These are phyloP conservation scores for Aporophyla lueneburgensis DNA, from an alignment of 2,888 invertebrate species.

Conservation along the genomic window DNA sequence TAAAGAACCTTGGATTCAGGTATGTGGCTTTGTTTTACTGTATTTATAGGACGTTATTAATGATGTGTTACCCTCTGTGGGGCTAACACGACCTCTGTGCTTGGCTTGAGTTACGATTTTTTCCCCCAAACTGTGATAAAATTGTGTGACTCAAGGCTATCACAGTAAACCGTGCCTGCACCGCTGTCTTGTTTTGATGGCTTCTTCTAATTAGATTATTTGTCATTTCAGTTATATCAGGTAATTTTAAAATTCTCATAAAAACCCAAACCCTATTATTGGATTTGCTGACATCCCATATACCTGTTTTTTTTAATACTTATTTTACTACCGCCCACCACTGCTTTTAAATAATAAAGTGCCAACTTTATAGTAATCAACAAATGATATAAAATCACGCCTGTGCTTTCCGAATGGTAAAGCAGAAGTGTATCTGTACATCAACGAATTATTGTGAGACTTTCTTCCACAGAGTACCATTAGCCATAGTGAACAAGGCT, in stretches of 20 bases:
- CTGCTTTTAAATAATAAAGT: not conserved
- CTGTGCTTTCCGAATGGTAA: not conserved
- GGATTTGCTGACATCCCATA: not conserved
- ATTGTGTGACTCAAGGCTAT: too few relatives aligned
- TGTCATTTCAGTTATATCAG: slow-evolving; percentile 33
- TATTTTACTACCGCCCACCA: not conserved
- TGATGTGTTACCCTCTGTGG: not conserved
- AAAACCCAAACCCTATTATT: not conserved
- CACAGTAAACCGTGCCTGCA: too few relatives aligned
- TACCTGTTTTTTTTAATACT: not conserved
- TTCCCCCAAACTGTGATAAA: too few relatives aligned
- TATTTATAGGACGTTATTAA: not conserved
- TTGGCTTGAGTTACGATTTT: too few relatives aligned
- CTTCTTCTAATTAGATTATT: not conserved
- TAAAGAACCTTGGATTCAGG: slow-evolving; percentile 98
- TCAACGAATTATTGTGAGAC: not conserved
- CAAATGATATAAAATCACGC: not conserved
- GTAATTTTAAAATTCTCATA: slow-evolving; percentile 5
- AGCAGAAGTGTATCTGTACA: not conserved
- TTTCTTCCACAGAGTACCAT: slow-evolving; percentile 93
- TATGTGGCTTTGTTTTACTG: slow-evolving; percentile 64
- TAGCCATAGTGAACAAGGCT: slow-evolving; percentile 99
- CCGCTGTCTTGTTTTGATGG: not conserved
- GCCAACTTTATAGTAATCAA: not conserved
- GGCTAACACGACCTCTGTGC: too few relatives aligned